Base-by-base conservation (phyloP, 2,888 invertebrate genomes). In the Eurois occulta region DNA sequence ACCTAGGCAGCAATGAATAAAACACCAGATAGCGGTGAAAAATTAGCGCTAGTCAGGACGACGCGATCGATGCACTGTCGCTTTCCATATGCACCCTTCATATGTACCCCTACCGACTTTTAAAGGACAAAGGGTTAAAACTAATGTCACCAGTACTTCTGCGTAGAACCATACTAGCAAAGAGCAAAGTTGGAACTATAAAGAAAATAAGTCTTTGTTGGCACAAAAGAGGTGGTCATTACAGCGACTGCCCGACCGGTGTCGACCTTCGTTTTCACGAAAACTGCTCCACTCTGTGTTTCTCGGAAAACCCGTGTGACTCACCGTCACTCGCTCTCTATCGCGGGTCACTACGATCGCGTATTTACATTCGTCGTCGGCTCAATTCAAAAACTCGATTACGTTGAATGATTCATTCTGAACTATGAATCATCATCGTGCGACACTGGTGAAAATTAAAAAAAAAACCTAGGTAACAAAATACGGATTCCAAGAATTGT, bases 251-350 rank as follows among this genome's bases (percentile, higher is more conserved):
- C 83, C 83, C 88, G 89, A 88, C 84, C 91, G 91, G 80, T 91
- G 90, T 84, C 94, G 94, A 94, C 95, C 95, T 96, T 95, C 94
- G 90, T 95, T 95, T 95, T 96, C 95, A 94, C 91, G 96, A 96
- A 96, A 96, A 96, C 92, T 92, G 92, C 91, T 92, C 91, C 91
- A 92, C 91, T 92, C 93, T 89, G 91, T 88, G 87, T 91, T 96
- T 96, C 96, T 96, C 92, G 96, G 96, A 96, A 96, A 96, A 96
- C 96, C 96, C 96, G 95, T 88, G 92, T 96, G 96, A 96, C 88
- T 96, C 96, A 96, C 91, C 91, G 90, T 85, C 91, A 90, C 91
- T 91, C 94, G 92, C 93, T 94, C 94, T 95, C 94, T 94, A 94
- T 92, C 94, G 94, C 94, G 92, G 95, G 95, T 95, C 95, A 95